These are phyloP conservation scores for Psittacula echo DNA, from an alignment of 2,797 vertebrate genomes.

Conservation along the genomic window DNA sequence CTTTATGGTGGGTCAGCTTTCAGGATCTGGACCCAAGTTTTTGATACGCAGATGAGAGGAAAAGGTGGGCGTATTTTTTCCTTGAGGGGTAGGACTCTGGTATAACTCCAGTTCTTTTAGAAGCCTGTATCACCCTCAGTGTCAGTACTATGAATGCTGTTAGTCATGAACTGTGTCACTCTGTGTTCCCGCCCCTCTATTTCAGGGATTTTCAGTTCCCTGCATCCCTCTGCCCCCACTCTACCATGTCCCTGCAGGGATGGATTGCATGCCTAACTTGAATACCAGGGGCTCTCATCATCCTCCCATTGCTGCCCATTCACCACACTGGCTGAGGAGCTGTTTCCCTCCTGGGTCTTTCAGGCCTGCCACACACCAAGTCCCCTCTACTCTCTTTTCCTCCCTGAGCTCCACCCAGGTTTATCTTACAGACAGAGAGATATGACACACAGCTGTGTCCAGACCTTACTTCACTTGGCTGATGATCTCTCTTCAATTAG, in stretches of 20 bases:
- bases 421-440: neutral
- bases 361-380: neutral
- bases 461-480: conserved; percentile 10
- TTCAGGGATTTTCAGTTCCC: neutral
- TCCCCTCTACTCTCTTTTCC: neutral
- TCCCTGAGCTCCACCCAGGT: conserved; percentile 7
- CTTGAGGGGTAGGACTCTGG: neutral
- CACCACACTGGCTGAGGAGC: neutral
- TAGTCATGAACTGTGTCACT: neutral
- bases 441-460: conserved; percentile 16
- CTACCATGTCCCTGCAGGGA: neutral
- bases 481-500: neutral
- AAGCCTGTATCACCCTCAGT: neutral
- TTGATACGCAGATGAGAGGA: neutral
- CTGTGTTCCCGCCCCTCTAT: neutral
- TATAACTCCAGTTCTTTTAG: neutral
- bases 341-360: neutral
- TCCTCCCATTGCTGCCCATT: neutral
- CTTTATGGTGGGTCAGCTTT: neutral
- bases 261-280: neutral
- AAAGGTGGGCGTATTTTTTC: neutral
- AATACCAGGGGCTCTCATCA: neutral
- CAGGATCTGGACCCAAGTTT: neutral
- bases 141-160: neutral
- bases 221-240: neutral